These are phyloP conservation scores for Chionomys nivalis DNA, from an alignment of 2,113 vertebrate genomes.

Conservation along the genomic window DNA sequence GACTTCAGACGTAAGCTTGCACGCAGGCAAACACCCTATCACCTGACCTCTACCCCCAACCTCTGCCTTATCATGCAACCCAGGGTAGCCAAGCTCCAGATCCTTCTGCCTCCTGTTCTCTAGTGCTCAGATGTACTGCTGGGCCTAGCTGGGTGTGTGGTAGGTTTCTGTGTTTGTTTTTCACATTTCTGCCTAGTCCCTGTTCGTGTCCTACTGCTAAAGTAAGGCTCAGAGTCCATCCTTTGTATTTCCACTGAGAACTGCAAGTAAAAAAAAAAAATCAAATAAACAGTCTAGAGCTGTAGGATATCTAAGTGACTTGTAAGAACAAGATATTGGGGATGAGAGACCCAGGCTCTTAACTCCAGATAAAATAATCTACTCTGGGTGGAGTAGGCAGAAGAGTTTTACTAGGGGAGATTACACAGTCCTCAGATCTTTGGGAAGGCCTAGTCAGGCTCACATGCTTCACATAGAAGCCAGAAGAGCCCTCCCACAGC, in stretches of 20 bases:
- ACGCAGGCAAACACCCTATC: background rate
- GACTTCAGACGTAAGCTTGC: background rate
- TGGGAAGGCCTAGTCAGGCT: background rate
- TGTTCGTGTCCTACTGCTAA: constrained; percentile 15
- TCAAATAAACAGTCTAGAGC: background rate
- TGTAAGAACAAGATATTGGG: constrained; percentile 26
- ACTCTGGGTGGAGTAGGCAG: background rate
- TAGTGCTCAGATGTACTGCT: background rate
- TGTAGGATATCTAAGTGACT: constrained; percentile 37
- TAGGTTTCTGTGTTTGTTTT: background rate
- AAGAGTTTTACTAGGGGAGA: background rate
- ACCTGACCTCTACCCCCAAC: background rate
- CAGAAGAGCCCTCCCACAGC: background rate
- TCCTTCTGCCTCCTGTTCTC: background rate
- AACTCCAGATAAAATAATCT: constrained; percentile 12
- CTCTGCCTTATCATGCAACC: background rate
- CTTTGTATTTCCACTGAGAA: background rate
- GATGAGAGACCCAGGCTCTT: constrained; percentile 14
- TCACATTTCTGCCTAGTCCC: background rate
- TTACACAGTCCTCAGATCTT: background rate
- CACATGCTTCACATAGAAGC: background rate
- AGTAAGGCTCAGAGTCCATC: background rate
- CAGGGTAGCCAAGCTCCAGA: background rate
- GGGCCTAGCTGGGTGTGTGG: background rate
- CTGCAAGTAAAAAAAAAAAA: constrained; percentile 51